Evolutionary conservation across 1,140 invertebrate genomes (phyloP).

Genomic region (Aphelinus atriplicis): DNA sequence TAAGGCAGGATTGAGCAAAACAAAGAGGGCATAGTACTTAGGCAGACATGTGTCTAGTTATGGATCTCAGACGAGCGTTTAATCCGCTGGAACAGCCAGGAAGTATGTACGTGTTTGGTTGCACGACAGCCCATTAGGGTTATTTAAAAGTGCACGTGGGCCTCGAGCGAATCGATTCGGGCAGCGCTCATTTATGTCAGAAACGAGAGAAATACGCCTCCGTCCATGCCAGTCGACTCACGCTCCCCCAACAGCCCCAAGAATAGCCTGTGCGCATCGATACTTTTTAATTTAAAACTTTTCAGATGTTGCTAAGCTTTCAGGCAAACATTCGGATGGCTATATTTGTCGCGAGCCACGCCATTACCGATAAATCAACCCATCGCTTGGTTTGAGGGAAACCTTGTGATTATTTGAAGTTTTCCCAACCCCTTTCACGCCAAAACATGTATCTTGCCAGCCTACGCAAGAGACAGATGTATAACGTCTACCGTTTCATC

Average conservation of each 20-base stretch:
- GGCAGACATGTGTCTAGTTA: background rate
- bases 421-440: too few species aligned
- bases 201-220: slow-evolving; percentile 2
- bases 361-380: background rate
- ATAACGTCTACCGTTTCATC: too few species aligned
- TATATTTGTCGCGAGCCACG: slow-evolving; percentile 1
- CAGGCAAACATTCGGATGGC: background rate
- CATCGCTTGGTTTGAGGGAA: too few species aligned
- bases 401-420: too few species aligned
- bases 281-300: slow-evolving; percentile 21
- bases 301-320: slow-evolving; percentile 2
- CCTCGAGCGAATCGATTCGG: slow-evolving; percentile 2
- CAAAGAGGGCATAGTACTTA: too few species aligned
- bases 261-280: slow-evolving; percentile 3
- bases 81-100: background rate
- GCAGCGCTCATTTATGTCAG: slow-evolving; percentile 7
- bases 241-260: background rate
- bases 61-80: background rate
- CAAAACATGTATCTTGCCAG: too few species aligned
- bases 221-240: background rate
- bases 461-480: too few species aligned
- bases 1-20: too few species aligned
- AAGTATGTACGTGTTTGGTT: background rate
- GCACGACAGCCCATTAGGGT: slow-evolving; percentile 2
- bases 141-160: slow-evolving; percentile 21